These are phyloP conservation scores for Drosophila atripex DNA, from an alignment of 2,888 invertebrate genomes.

Conservation along the genomic window DNA sequence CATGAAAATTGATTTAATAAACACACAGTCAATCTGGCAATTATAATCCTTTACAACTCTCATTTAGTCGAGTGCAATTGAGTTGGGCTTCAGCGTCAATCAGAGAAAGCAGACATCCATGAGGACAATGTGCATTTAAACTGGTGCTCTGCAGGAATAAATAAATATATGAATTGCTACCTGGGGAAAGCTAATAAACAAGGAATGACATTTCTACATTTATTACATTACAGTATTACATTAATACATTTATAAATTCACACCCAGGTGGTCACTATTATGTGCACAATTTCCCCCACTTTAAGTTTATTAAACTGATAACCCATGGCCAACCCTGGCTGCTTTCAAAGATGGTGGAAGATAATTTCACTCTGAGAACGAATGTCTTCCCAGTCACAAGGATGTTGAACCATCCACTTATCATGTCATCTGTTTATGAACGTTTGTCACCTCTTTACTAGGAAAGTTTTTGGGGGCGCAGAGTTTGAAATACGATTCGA, in stretches of 20 bases:
- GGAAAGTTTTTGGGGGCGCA: conserved; percentile 19
- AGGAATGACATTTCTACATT: no score
- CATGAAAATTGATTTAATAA: conserved; percentile 6
- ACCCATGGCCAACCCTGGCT: conserved; percentile 19
- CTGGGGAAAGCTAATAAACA: conserved; percentile 3
- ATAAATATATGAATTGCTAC: conserved; percentile 5
- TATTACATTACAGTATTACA: no score
- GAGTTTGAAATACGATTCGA: conserved; percentile 24
- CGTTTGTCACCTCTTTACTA: conserved; percentile 48
- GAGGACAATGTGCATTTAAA: conserved; percentile 9
- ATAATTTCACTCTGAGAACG: conserved; percentile 46
- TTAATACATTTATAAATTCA: conserved; percentile 4
- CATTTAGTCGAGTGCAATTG: conserved; percentile 12
- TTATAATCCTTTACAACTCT: conserved; percentile 9
- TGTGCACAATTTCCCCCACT: conserved; percentile 14
- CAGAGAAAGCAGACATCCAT: conserved; percentile 10
- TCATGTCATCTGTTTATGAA: conserved; percentile 53
- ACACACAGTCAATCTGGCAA: conserved; percentile 4
- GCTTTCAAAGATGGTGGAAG: conserved; percentile 43
- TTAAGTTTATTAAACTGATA: background rate
- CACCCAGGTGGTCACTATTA: conserved; percentile 21
- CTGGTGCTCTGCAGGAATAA: conserved; percentile 10
- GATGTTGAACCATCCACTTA: conserved; percentile 19
- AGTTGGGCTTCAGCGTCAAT: background rate
- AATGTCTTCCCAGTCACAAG: conserved; percentile 4